Base-by-base conservation (phyloP, 2,888 invertebrate genomes). In the Falcaria lacertinaria region DNA sequence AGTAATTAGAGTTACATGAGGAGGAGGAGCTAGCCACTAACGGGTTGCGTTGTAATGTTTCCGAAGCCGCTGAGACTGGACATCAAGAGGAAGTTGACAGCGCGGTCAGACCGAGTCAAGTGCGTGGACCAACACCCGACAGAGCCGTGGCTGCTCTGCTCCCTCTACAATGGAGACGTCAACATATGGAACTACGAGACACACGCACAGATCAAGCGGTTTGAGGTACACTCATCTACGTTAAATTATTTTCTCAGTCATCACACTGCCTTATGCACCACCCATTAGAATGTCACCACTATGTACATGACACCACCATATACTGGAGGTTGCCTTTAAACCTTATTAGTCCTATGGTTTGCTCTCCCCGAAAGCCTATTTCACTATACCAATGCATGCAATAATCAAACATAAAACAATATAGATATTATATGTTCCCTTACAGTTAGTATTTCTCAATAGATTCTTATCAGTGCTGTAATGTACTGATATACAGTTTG, bases 101-200 rank as follows among this genome's bases (percentile, higher is more conserved):
- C 99, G 42, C 93, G 99, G 57, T 99, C 99, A 6, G 99, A 99
- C 86, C 93, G 99, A 58, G 99, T 99, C 40, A 99, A 99, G 90
- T 96, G 96, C 80, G 97, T 98, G 8, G 99, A 99, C 83, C 92
- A 99, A 58, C 99, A 99, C 83, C 98, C 99, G 0, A 92, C 95
- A 33, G 99, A 99, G 79, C 98, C 98, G 57, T 99, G 99, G 99
- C 96, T 99, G 93, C 91, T 99, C 41, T 98, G 98, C 65, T 97
- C 98, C 33, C 91, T 99, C 25, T 99, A 99, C 91, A 98, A 98
- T 89, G 99, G 99, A 61, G 97, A 99, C 89, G 98, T 99, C 64
- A 98, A 99, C 91, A 96, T 99, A 71, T 99, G 99, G 98, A 99
- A 99, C 80, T 95, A 97, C 88, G 99, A 99, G 78, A 96, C 95